Percentiles rank a stretch among this genome's conserved stretches.
These are phyloP conservation scores for Sarotherodon lohbergeri DNA, from an alignment of 2,113 vertebrate species.

Conservation along the genomic window DNA sequence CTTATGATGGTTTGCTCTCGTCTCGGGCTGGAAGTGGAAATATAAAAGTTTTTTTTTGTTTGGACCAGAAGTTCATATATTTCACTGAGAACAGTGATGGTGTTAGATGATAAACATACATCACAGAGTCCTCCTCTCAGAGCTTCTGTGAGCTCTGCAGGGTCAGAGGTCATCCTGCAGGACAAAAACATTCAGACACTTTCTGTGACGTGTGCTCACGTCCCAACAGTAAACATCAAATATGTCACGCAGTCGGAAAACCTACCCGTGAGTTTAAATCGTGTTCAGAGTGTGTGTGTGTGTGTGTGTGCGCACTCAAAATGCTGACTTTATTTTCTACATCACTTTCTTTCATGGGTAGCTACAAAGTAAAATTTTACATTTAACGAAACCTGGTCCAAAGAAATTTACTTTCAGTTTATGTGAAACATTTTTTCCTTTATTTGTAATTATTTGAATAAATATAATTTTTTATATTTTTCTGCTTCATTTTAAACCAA, in stretches of 20 bases:
- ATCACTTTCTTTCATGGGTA: neutral
- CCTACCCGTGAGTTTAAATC: neutral
- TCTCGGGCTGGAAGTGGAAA: neutral
- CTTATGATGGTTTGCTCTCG: neutral
- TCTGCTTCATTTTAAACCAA: neutral
- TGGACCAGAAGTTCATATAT: neutral
- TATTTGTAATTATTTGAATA: neutral
- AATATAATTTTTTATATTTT: neutral
- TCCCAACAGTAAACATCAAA: fast-evolving
- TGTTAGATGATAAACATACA: neutral
- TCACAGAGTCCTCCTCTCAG: neutral
- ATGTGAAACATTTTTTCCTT: neutral
- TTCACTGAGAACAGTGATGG: neutral
- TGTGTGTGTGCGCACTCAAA: fast-evolving
- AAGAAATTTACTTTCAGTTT: neutral
- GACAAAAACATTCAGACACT: neutral
- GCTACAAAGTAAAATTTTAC: neutral
- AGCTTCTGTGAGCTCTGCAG: neutral
- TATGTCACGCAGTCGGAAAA: neutral
- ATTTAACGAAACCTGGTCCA: neutral
- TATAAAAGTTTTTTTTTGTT: neutral
- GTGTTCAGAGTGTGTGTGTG: too few relatives aligned
- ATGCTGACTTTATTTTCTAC: neutral
- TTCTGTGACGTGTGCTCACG: neutral
- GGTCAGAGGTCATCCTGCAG: neutral